Evolutionary conservation across 1,140 invertebrate genomes (phyloP), one percentile per base, ranked within the genome.

Genomic region (Paraescarpia echinospica): DNA sequence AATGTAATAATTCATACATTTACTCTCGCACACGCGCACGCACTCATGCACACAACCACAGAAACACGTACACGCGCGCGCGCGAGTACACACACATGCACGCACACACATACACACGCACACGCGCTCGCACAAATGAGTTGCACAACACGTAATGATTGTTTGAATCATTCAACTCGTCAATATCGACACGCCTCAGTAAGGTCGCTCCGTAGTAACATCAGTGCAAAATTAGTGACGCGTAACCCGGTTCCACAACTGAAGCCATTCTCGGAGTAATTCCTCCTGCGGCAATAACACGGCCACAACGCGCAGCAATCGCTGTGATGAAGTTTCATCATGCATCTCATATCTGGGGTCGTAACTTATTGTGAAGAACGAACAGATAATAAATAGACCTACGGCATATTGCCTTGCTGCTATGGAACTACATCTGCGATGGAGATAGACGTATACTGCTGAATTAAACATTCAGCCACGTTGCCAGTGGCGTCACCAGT

Each of bases 151-250:
- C 35, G 14, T 90, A 90, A 2, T 33, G 33, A 22, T 22, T 90
- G n/a, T n/a, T 90, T 77, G 59, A 90, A 34, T 90, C 18, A 90
- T 90, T 90, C 35, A 90, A 90, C 35, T 90, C 89, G 89, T 90
- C 34, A 34, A 34, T 90, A 34, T 33, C 34, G 89, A 90, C 89
- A 90, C 18, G 35, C 89, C 33, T 90, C 35, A n/a, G 89, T 18
- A 34, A 33, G 33, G 89, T 34, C 35, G 14, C 89, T 90, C 89
- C 35, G n/a, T 34, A 90, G 14, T 18, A 33, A 90, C 35, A 90
- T 90, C 33, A 34, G 35, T 22, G n/a, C 18, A 90, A 18, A n/a
- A 34, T 34, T 90, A 90, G 33, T 31, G 2, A 34, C 0, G 33
- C 33, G 35, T 31, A 77, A 31, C 59, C 59, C 59, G 59, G 8